These are phyloP conservation scores for Pseudonaja textilis DNA, from an alignment of 2,113 vertebrate genomes.

Conservation along the genomic window DNA sequence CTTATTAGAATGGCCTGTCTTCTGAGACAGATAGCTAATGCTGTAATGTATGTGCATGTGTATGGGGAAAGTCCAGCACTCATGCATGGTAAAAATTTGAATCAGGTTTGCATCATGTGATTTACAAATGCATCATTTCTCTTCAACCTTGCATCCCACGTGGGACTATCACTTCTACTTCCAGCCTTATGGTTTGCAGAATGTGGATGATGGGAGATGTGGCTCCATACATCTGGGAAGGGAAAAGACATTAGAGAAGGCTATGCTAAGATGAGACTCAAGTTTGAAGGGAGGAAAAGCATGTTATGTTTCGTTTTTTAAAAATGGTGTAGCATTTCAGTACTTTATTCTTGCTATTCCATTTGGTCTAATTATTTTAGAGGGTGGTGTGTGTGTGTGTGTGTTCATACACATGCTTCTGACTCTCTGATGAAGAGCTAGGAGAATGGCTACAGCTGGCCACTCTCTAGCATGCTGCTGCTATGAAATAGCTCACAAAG, in stretches of 20 bases:
- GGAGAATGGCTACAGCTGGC: not conserved
- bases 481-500: not conserved
- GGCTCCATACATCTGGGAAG: not conserved
- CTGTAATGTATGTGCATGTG: not conserved
- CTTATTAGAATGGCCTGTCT: not conserved
- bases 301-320: not conserved
- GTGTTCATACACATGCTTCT: not conserved
- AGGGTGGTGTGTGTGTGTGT: not conserved
- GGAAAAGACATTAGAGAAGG: not conserved
- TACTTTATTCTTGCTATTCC: not conserved
- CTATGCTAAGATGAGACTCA: not conserved
- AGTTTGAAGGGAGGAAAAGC: not conserved
- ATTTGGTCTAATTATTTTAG: not conserved
- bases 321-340: not conserved
- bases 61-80: not conserved
- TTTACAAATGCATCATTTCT: not conserved
- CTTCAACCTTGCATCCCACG: not conserved
- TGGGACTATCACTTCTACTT: not conserved
- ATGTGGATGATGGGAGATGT: not conserved
- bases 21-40: not conserved
- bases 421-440: not conserved
- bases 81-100: not conserved
- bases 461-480: not conserved
- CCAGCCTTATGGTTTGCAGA: not conserved
- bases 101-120: not conserved